phyloP scores from a whole-genome alignment of 2,797 vertebrate species.

The Etheostoma perlongum region DNA sequence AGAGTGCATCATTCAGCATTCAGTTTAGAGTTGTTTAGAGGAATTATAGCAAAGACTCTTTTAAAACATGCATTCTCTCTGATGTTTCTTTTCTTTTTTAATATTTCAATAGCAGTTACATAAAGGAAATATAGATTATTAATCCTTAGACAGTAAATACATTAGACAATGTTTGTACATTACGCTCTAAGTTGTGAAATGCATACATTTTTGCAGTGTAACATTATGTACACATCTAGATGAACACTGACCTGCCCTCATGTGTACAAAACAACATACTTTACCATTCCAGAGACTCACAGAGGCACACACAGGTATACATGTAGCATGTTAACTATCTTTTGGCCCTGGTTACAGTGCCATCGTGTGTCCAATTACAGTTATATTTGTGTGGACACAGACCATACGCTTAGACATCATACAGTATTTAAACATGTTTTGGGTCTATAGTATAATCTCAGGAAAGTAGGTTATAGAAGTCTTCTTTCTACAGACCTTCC shows the following conservation, averaged over 20 bases:
- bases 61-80: background rate
- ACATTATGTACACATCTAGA: background rate
- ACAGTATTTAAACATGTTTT: background rate
- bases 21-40: background rate
- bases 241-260: background rate
- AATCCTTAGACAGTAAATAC: background rate
- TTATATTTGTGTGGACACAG: background rate
- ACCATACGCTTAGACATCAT: background rate
- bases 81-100: background rate
- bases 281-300: background rate
- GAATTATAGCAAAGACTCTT: background rate
- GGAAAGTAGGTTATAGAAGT: background rate
- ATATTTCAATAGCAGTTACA: background rate
- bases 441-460: background rate
- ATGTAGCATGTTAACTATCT: background rate
- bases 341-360: constrained; percentile 17
- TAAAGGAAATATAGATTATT: background rate
- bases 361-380: constrained; percentile 33
- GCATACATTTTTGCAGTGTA: background rate
- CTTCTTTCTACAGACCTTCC: background rate
- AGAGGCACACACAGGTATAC: background rate
- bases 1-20: background rate
- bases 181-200: background rate
- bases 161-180: background rate
- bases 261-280: background rate